Base-by-base conservation (phyloP, 2,888 invertebrate species). In the Epistrophe grossulariae region DNA sequence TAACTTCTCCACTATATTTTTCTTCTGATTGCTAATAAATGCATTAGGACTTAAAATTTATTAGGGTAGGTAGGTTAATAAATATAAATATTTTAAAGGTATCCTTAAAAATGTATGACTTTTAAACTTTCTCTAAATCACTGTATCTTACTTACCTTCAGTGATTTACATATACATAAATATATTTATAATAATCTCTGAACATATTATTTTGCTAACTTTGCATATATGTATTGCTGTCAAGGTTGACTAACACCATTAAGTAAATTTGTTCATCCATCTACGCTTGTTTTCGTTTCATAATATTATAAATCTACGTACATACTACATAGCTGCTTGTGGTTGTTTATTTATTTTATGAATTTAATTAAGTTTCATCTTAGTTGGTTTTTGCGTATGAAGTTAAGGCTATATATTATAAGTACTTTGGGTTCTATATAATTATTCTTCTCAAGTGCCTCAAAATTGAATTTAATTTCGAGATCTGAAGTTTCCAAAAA, bases 281-380 rank as follows among this genome's bases (percentile, higher is more conserved):
- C 59, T 38, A 35, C 7, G 59, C 11, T 60, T 60, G 59, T 60
- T 60, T 60, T 60, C 59, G 3, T 60, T 60, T 60, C 38, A 60
- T 60, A 38, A 60, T 19, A 9, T 3, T 24, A 24, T 24, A n/a
- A n/a, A n/a, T n/a, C 2, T 24, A 24, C 3, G 24, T 24, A 3
- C 3, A 24, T 3, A 2, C 2, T 31, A 31, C 7, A 7, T 31
- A 38, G 5, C 38, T n/a, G 45, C 24, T 28, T 28, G 28, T 64
- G 24, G 11, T 64, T 60, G 35, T 60, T 60, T 64, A 19, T 43
- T 45, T n/a, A 45, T 60, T 60, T 19, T 40, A 60, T 60, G 15
- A 40, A 40, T 60, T 60, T 60, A 60, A 60, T 60, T 60, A 40
- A 60, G 13, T 60, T 60, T 8, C 19, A 10, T 60, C 38, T 19